Base-by-base conservation (phyloP, 2,113 vertebrate species). In the Polypterus senegalus region DNA sequence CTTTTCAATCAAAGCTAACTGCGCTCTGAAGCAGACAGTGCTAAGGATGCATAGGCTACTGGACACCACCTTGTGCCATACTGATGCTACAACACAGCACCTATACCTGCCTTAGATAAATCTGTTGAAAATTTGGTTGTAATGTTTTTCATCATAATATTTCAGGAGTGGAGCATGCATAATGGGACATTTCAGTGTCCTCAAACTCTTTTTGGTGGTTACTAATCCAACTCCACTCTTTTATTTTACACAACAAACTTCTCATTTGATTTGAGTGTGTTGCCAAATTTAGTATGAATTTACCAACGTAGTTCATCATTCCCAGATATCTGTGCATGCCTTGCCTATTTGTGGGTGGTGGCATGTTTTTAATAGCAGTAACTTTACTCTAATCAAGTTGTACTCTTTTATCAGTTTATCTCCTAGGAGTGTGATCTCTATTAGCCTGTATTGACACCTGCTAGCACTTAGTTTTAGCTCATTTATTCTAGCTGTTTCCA, bases 291-390 rank as follows among this genome's bases (percentile, higher is more conserved):
- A 47, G 55, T 45, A 63, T 6, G 58, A 10, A 58, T 58, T 63
- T 63, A 9, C 48, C 62, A 43, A 57, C 54, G 10, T 63, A 63
- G 44, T 63, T 63, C 4, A 57, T 55, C 54, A 63, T 59, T 9
- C 57, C 49, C 46, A 64, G 44, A 10, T 11, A 52, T 9, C 63
- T 49, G 27, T 64, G 49, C 44, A 60, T n/a, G 9, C 44, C 63
- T 47, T 49, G 27, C 10, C 49, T 49, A 44, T 52, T 43, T 6
- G 55, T 58, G 9, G 56, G 48, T 5, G 47, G 6, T 6, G 62
- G 47, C 55, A 59, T 59, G 58, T 59, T 59, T 10, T 47, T 59
- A 47, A 59, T 59, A 9, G 58, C 58, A 3, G 43, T 46, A 11
- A n/a, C 58, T 47, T 59, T 59, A 44, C 58, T 59, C 45, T 47